Percentiles rank a stretch among this genome's conserved stretches.
Evolutionary conservation across 2,797 vertebrate species (phyloP).

Genomic region (Carapus acus): DNA sequence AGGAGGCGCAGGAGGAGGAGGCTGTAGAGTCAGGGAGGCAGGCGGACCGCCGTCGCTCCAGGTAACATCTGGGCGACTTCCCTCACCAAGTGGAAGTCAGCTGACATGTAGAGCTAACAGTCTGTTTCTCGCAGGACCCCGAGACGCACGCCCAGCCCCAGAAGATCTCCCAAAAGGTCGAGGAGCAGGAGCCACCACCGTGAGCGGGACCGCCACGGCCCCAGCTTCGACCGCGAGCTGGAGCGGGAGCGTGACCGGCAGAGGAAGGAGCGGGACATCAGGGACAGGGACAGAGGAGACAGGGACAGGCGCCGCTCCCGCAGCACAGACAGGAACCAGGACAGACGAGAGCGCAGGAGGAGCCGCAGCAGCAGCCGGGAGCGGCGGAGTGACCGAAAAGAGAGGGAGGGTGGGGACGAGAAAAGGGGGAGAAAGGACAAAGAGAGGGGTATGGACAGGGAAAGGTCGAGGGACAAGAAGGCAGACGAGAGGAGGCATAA

Average conservation of each 20-base stretch:
- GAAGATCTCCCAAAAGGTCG: slow-evolving; percentile 87
- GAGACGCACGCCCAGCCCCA: slow-evolving; percentile 83
- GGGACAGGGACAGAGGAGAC: slow-evolving; percentile 77
- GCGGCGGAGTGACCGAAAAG: slow-evolving; percentile 78
- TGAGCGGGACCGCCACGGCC: slow-evolving; percentile 81
- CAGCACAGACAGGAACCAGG: slow-evolving; percentile 78
- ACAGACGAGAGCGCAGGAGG: slow-evolving; percentile 82
- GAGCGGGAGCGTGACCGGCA: slow-evolving; percentile 85
- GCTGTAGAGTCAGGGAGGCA: slow-evolving; percentile 73
- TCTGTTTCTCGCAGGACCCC: slow-evolving; percentile 75
- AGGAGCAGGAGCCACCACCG: slow-evolving; percentile 93
- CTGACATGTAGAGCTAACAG: background rate
- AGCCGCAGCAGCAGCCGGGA: slow-evolving; percentile 85
- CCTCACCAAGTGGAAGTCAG: background rate
- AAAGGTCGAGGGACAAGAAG: slow-evolving; percentile 88
- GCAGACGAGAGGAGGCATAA: slow-evolving; percentile 76
- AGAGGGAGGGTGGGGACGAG: slow-evolving; percentile 76
- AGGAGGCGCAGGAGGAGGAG: slow-evolving; percentile 80
- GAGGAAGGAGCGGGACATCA: slow-evolving; percentile 70
- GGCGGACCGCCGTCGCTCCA: slow-evolving; percentile 82
- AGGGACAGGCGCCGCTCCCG: slow-evolving; percentile 84
- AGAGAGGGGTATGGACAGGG: slow-evolving; percentile 80
- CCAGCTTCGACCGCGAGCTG: slow-evolving; percentile 92
- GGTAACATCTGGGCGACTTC: slow-evolving; percentile 65
- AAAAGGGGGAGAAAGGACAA: slow-evolving; percentile 79